Percentiles rank a stretch among this genome's conserved stretches.
These are phyloP conservation scores for Agonopterix arenella DNA, from an alignment of 2,888 invertebrate species.

Conservation along the genomic window DNA sequence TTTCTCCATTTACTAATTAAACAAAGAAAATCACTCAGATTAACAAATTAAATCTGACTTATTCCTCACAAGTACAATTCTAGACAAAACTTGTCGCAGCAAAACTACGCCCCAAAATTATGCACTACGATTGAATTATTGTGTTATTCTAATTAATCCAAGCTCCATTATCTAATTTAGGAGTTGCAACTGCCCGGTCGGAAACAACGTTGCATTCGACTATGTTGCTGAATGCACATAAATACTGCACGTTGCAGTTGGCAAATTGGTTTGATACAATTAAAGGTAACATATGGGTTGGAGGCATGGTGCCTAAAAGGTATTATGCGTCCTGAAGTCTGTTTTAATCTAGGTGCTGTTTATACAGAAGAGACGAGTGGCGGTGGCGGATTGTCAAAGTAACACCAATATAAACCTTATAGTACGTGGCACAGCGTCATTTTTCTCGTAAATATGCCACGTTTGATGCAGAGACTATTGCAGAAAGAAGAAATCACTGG, in stretches of 20 bases:
- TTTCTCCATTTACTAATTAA: too few relatives aligned
- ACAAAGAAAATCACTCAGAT: too few relatives aligned
- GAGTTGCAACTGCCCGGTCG: conserved; percentile 17
- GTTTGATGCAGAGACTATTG: too few relatives aligned
- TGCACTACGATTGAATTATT: conserved; percentile 13
- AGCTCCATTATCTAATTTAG: conserved; percentile 25
- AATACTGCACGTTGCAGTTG: conserved; percentile 19
- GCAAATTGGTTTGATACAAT: conserved; percentile 19
- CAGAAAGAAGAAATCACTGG: too few relatives aligned
- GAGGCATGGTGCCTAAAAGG: not conserved
- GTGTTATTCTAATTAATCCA: conserved; percentile 26
- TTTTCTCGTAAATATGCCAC: too few relatives aligned
- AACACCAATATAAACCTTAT: too few relatives aligned
- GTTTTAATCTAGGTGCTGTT: too few relatives aligned
- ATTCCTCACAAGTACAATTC: not conserved
- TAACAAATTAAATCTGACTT: too few relatives aligned
- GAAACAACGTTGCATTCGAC: conserved; percentile 22
- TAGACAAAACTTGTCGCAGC: not conserved
- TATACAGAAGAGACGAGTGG: too few relatives aligned
- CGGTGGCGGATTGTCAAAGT: too few relatives aligned
- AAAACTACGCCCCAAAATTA: conserved; percentile 5
- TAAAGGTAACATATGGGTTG: conserved; percentile 11
- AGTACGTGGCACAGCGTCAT: too few relatives aligned
- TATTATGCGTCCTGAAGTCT: too few relatives aligned
- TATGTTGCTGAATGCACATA: conserved; percentile 23